These are phyloP conservation scores for Anabacerthia variegaticeps DNA, from an alignment of 2,797 vertebrate genomes.

Conservation along the genomic window DNA sequence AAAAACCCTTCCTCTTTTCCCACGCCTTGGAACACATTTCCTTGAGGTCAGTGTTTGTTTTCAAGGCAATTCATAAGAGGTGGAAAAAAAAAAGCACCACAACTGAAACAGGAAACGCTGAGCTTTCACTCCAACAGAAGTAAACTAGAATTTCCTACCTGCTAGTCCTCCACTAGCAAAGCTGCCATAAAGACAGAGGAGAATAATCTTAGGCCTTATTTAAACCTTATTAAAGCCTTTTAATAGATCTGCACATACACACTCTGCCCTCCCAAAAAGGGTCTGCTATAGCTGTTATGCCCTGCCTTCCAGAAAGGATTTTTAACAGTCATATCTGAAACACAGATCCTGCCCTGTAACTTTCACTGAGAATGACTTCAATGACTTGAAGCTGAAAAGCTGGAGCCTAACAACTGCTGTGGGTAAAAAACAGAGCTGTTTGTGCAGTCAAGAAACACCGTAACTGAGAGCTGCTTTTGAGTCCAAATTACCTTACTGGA, in stretches of 20 bases:
- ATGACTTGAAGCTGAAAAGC: background rate
- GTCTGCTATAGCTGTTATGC: background rate
- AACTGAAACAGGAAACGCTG: constrained; percentile 4
- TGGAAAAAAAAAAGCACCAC: background rate
- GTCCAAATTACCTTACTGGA: background rate
- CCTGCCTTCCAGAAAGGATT: background rate
- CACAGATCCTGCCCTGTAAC: background rate
- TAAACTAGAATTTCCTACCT: background rate
- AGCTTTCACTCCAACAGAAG: constrained; percentile 12
- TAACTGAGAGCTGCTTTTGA: background rate
- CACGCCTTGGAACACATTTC: constrained; percentile 33
- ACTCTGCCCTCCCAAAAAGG: background rate
- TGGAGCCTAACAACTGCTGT: background rate
- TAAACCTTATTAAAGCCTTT: background rate
- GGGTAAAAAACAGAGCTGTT: background rate
- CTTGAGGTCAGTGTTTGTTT: constrained; percentile 33
- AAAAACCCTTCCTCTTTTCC: constrained; percentile 45
- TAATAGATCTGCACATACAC: background rate
- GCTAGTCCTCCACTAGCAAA: background rate
- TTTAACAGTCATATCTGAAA: background rate
- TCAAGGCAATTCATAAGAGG: background rate
- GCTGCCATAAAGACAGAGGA: background rate
- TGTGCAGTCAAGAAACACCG: background rate
- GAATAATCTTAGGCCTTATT: background rate
- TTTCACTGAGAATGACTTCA: background rate